A percentile compares a stretch with the other conserved stretches of the same genome.
These are phyloP conservation scores for Alectura lathami DNA, from an alignment of 2,113 vertebrate species.

Conservation along the genomic window DNA sequence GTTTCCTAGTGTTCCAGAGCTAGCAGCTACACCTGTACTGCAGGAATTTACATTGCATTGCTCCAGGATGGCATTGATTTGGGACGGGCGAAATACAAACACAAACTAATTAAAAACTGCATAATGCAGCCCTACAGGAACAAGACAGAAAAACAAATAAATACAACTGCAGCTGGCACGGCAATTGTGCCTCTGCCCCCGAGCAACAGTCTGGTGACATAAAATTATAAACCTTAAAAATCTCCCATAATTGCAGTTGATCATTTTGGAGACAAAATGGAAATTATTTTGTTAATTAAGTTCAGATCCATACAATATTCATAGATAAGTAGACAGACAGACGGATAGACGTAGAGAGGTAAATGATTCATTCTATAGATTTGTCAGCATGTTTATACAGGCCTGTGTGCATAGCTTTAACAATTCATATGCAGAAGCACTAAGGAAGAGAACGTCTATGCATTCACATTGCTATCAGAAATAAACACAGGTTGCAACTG, in stretches of 20 bases:
- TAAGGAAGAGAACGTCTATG: background rate
- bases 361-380: constrained; percentile 16
- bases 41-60: constrained; percentile 80
- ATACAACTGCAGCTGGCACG: constrained; percentile 79
- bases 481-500: background rate
- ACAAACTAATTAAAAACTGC: constrained; percentile 85
- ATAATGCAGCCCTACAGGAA: constrained; percentile 83
- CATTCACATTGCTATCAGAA: background rate
- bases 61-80: constrained; percentile 82
- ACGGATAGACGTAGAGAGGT: background rate
- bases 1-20: constrained; percentile 77
- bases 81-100: constrained; percentile 79
- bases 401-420: background rate
- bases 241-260: constrained; percentile 59
- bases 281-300: constrained; percentile 79
- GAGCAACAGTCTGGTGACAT: constrained; percentile 76
- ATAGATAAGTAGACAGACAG: constrained; percentile 34
- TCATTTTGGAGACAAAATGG: constrained; percentile 66
- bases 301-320: constrained; percentile 71
- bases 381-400: background rate
- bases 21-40: constrained; percentile 85
- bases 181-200: constrained; percentile 75
- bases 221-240: constrained; percentile 75
- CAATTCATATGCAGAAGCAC: background rate
- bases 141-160: constrained; percentile 77